Evolutionary conservation across 2,888 invertebrate genomes (phyloP).

Genomic region (Oscheius myriophilus): DNA sequence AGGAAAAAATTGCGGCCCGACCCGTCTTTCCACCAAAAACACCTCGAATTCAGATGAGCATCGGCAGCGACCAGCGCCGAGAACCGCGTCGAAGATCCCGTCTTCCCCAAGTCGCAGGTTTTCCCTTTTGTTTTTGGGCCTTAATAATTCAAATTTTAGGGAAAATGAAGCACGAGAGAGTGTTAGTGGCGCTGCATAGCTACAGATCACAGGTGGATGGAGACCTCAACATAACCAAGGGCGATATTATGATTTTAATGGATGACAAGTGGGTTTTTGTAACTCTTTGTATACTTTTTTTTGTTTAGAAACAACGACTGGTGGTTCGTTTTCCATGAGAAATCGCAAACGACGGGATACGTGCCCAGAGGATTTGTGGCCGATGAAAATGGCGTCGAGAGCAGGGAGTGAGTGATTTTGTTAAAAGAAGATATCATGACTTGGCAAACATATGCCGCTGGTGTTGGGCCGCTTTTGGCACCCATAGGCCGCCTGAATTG

Average conservation of each 20-base stretch:
- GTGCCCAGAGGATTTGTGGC: conserved; percentile 99
- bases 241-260: conserved; percentile 92
- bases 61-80: conserved; percentile 2
- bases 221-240: conserved; percentile 92
- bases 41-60: not conserved
- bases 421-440: too few species aligned
- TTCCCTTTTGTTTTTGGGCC: too few species aligned
- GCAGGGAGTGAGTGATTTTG: conserved; percentile 86
- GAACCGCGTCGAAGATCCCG: too few species aligned
- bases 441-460: too few species aligned
- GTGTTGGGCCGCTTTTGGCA: too few species aligned
- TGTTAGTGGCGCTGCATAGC: conserved; percentile 88
- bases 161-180: conserved; percentile 36
- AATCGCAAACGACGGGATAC: conserved; percentile 86
- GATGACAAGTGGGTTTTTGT: conserved; percentile 73
- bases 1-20: too few species aligned
- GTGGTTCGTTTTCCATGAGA: conserved; percentile 91
- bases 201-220: conserved; percentile 94
- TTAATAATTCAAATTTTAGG: too few species aligned
- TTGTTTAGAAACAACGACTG: conserved; percentile 85
- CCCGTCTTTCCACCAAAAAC: not conserved
- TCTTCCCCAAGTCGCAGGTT: not conserved
- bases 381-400: conserved; percentile 91
- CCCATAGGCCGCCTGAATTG: too few species aligned
- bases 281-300: not conserved